Evolutionary conservation across 2,797 vertebrate genomes (phyloP).

Genomic region (Lophotriccus pileatus): DNA sequence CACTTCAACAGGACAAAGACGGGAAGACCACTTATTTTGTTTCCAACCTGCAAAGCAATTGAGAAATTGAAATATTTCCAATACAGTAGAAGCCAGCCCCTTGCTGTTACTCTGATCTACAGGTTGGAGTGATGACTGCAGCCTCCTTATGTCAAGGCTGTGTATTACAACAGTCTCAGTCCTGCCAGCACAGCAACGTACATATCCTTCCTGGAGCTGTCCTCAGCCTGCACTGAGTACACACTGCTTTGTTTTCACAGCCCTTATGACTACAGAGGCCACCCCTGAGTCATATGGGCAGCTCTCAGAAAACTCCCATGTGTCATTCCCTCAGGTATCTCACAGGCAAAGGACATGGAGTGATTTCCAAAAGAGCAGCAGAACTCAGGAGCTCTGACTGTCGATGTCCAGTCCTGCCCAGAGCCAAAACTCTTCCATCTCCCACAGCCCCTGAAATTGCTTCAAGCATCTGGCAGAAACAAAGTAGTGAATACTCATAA

Average conservation of each 20-base stretch:
- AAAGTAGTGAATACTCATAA: background rate
- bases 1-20: background rate
- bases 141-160: background rate
- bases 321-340: background rate
- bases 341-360: background rate
- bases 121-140: background rate
- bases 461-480: background rate
- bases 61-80: background rate
- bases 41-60: background rate
- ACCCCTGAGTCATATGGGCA: background rate
- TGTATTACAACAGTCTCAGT: background rate
- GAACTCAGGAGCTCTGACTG: background rate
- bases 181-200: background rate
- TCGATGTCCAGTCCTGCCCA: background rate
- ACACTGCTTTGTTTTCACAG: background rate
- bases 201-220: background rate
- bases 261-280: background rate
- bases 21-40: background rate
- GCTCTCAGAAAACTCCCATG: background rate
- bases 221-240: background rate
- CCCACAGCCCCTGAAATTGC: background rate
- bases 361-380: background rate
- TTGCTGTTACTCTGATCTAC: background rate
- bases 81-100: background rate
- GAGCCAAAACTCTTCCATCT: background rate